A percentile compares a stretch with the other conserved stretches of the same genome.
Conservation (phyloP, 2,113 vertebrate species). For the Turnix velox region DNA sequence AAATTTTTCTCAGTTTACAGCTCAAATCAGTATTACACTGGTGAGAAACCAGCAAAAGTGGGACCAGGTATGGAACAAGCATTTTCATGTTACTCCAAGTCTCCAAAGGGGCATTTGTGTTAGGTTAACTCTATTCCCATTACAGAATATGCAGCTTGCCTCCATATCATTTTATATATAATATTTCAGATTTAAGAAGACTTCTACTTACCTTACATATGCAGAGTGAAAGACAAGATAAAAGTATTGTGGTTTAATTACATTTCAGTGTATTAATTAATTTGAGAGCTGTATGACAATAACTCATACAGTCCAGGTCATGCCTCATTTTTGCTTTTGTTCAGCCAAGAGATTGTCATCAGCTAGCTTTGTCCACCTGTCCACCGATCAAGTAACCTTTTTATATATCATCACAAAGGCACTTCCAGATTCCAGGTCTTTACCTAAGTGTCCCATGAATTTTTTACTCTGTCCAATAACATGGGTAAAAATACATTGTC, state of each 20-base stretch:
- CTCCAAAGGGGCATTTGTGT: background rate
- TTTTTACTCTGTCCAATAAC: background rate
- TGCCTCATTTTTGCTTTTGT: background rate
- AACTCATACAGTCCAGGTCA: background rate
- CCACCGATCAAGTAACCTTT: background rate
- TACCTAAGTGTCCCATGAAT: background rate
- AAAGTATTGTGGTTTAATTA: conserved; percentile 24
- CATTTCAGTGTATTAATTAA: background rate
- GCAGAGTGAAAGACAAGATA: background rate
- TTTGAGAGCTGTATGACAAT: background rate
- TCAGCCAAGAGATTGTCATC: background rate
- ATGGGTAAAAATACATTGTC: background rate
- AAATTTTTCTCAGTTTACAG: background rate
- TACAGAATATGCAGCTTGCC: background rate
- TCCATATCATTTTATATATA: conserved; percentile 11
- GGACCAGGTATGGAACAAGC: background rate
- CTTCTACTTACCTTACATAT: background rate
- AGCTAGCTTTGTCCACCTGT: background rate
- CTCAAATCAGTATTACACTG: background rate
- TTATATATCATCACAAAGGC: background rate
- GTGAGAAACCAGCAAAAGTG: background rate
- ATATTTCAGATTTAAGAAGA: conserved; percentile 12
- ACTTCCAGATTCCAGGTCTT: background rate
- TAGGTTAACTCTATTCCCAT: background rate
- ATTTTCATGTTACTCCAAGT: background rate